Base-by-base conservation (phyloP, 2,888 invertebrate species). In the Pheosia gnoma region DNA sequence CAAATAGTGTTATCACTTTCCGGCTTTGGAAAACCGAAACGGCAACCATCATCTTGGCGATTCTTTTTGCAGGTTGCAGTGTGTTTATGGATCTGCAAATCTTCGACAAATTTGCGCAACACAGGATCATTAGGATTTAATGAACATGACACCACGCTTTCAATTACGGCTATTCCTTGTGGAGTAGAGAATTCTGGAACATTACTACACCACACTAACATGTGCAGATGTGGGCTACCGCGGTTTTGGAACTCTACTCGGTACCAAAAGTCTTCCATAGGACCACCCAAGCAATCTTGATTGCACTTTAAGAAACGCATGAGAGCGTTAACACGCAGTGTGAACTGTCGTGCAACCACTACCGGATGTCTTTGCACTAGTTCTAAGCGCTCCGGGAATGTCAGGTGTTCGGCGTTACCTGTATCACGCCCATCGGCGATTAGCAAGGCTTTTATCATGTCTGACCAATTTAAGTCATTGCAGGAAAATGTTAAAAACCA, bases 241-340 rank as follows among this genome's bases (percentile, higher is more conserved):
- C 80, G 62, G 47, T 82, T 82, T 62, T 83, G 78, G 49, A 84
- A 85, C n/a, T 84, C 82, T 1, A 84, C 67, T 55, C 79, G 58
- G 43, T 75, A 79, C 81, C 78, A 76, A 51, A 54, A 61, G 55
- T 61, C 58, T 36, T 11, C 36, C 10, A 61, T n/a, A 25, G 39
- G 52, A 45, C 57, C 60, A 25, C 54, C 39, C n/a, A 61, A 58
- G 11, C 47, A 55, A 6, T 13, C 25, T 13, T 54, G 7, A 49
- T 61, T 39, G 13, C 3, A 36, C 47, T 55, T 58, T 38, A 56
- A 6, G 6, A 56, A 56, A n/a, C 56, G 49, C 47, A 49, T 37
- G 1, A 68, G 59, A 77, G 68, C 5, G 6, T 66, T 66, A 5
- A 65, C 51, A 4, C 63, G 52, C 1, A 61, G 0, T 11, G 47